Evolutionary conservation across 2,888 invertebrate genomes (phyloP).

Genomic region (Matsumyia berberina): DNA sequence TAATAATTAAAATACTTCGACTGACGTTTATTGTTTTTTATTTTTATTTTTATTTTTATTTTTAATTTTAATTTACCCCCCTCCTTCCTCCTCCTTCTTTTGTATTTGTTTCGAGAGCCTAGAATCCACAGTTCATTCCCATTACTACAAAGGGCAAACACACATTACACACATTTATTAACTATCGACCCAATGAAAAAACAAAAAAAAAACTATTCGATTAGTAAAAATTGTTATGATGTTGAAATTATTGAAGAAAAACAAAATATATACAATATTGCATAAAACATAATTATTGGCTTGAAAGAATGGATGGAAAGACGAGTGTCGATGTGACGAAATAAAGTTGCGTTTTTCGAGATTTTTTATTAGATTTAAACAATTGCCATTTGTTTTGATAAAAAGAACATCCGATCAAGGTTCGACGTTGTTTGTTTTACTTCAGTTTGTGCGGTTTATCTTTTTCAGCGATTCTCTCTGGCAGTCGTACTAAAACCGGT

Average conservation of each 20-base stretch:
- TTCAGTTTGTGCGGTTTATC: too few relatives aligned
- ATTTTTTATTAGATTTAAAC: slow-evolving; percentile 9
- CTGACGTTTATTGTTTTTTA: slow-evolving; percentile 71
- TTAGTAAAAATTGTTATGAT: slow-evolving; percentile 63
- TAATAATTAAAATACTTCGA: slow-evolving; percentile 75
- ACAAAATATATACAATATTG: slow-evolving; percentile 42
- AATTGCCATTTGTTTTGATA: slow-evolving; percentile 14
- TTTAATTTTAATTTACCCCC: not conserved
- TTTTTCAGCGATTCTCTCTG: too few relatives aligned
- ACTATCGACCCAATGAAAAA: slow-evolving; percentile 45
- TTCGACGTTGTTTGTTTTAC: not conserved
- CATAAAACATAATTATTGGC: slow-evolving; percentile 49
- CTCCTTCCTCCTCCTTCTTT: too few relatives aligned
- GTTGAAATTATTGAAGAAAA: slow-evolving; percentile 53
- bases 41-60: slow-evolving; percentile 1
- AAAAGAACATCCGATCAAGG: too few relatives aligned
- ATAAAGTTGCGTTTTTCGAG: slow-evolving; percentile 48
- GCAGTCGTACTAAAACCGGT: too few relatives aligned
- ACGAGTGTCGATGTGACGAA: slow-evolving; percentile 36
- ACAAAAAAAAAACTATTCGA: slow-evolving; percentile 36
- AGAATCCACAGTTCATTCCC: slow-evolving; percentile 39
- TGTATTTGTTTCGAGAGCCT: slow-evolving; percentile 24
- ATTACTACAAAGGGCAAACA: slow-evolving; percentile 11
- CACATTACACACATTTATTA: not conserved
- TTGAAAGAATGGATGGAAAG: slow-evolving; percentile 24